A percentile compares a stretch with the other conserved stretches of the same genome.
phyloP scores from a whole-genome alignment of 37 sponge, comb jelly and placozoan genomes.

The Corticium candelabrum region DNA sequence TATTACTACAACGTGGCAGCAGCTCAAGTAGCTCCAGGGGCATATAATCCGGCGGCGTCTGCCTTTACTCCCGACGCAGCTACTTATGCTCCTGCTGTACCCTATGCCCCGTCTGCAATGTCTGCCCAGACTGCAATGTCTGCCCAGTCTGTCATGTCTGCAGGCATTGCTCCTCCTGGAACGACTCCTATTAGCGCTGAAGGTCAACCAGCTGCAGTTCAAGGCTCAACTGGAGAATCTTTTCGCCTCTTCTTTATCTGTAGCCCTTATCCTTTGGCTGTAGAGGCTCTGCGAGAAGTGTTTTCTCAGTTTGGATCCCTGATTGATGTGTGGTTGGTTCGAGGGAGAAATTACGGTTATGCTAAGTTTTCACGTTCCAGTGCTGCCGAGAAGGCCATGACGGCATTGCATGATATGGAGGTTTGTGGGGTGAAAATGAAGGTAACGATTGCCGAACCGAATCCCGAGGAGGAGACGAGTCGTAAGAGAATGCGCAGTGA shows the following conservation, averaged over 20 bases:
- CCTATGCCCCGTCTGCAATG: conserved; percentile 5
- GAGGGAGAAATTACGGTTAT: conserved; percentile 90
- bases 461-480: conserved; percentile 40
- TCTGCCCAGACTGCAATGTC: neutral
- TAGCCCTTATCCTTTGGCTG: conserved; percentile 71
- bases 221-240: neutral
- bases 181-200: no score
- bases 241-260: conserved; percentile 83
- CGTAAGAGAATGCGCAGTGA: conserved; percentile 1
- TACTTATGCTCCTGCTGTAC: neutral
- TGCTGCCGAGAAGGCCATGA: conserved; percentile 84
- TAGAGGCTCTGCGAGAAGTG: conserved; percentile 60
- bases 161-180: neutral
- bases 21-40: no score
- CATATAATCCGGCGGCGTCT: no score
- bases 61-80: neutral
- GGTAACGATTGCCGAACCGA: conserved; percentile 78
- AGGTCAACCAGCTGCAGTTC: no score
- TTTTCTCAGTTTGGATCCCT: conserved; percentile 80
- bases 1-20: no score
- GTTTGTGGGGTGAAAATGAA: conserved; percentile 67
- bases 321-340: conserved; percentile 76
- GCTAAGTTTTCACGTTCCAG: conserved; percentile 55
- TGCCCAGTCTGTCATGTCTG: conserved; percentile 6
- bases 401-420: conserved; percentile 81